Percentiles rank a stretch among this genome's conserved stretches.
phyloP scores from a whole-genome alignment of 2,113 vertebrate genomes.

The Hydropotes inermis region DNA sequence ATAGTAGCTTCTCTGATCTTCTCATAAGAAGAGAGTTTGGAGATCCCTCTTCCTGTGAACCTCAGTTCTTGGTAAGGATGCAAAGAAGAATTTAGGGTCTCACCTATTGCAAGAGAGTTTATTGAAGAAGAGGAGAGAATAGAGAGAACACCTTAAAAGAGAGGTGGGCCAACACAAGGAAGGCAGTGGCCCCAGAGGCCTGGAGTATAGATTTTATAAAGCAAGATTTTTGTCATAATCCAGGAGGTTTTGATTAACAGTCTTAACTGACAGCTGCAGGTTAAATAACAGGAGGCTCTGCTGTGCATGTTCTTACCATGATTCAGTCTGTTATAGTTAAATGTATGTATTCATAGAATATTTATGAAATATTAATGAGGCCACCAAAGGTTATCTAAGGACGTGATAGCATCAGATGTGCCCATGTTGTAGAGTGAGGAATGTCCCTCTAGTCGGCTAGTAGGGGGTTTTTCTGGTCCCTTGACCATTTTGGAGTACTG shows the following conservation, averaged over 20 bases:
- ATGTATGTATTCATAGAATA: not conserved
- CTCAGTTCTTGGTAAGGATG: not conserved
- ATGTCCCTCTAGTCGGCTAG: not conserved
- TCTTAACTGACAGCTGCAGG: not conserved
- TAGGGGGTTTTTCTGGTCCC: not conserved
- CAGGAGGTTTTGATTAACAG: not conserved
- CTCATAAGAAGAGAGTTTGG: not conserved
- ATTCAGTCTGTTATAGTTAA: not conserved
- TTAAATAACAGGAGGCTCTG: not conserved
- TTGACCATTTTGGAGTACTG: not conserved
- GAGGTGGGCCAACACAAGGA: not conserved
- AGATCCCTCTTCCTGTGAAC: not conserved
- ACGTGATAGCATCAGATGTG: not conserved
- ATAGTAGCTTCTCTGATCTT: not conserved
- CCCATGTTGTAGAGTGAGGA: not conserved
- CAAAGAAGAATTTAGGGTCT: not conserved
- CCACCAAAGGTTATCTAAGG: not conserved
- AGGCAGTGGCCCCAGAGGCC: not conserved
- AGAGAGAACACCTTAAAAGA: not conserved
- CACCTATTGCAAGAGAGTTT: not conserved
- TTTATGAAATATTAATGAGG: not conserved
- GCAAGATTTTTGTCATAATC: not conserved
- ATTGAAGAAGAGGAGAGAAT: not conserved
- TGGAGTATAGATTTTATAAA: not conserved
- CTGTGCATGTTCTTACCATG: not conserved